phyloP scores from a whole-genome alignment of 2,888 invertebrate genomes.

The Drosophila imparisetae region DNA sequence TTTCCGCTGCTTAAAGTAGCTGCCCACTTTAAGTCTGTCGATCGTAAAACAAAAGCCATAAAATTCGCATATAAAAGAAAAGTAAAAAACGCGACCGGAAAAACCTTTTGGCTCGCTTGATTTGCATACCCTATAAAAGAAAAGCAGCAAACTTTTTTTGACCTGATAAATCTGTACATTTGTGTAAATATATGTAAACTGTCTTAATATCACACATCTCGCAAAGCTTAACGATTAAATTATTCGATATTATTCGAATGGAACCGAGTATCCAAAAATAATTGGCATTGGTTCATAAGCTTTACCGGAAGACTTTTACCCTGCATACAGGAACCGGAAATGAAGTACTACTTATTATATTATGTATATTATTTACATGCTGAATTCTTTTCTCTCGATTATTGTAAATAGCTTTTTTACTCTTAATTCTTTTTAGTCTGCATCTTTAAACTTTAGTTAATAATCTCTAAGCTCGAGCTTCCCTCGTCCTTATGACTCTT shows the following conservation, averaged over 20 bases:
- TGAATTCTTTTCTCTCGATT: background rate
- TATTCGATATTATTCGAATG: background rate
- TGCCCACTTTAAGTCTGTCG: slow-evolving; percentile 36
- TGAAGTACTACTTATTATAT: too few species aligned
- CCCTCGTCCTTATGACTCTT: too few species aligned
- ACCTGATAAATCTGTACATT: background rate
- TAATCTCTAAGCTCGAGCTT: too few species aligned
- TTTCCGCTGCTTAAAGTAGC: slow-evolving; percentile 34
- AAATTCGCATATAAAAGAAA: slow-evolving; percentile 51
- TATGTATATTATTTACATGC: too few species aligned
- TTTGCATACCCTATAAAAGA: slow-evolving; percentile 30
- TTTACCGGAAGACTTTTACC: background rate
- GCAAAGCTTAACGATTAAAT: too few species aligned
- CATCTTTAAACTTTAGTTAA: background rate
- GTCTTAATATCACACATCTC: too few species aligned
- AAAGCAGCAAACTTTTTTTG: background rate
- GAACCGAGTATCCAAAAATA: background rate
- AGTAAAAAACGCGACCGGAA: slow-evolving; percentile 24
- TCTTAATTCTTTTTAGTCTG: background rate
- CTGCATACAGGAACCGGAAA: background rate
- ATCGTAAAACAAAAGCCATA: slow-evolving; percentile 58
- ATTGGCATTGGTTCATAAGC: background rate
- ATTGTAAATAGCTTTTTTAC: too few species aligned
- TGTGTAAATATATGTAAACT: background rate
- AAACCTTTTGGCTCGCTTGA: slow-evolving; percentile 42